Percentiles rank a stretch among this genome's conserved stretches.
These are phyloP conservation scores for Antennarius maculatus DNA, from an alignment of 2,797 vertebrate species.

Conservation along the genomic window DNA sequence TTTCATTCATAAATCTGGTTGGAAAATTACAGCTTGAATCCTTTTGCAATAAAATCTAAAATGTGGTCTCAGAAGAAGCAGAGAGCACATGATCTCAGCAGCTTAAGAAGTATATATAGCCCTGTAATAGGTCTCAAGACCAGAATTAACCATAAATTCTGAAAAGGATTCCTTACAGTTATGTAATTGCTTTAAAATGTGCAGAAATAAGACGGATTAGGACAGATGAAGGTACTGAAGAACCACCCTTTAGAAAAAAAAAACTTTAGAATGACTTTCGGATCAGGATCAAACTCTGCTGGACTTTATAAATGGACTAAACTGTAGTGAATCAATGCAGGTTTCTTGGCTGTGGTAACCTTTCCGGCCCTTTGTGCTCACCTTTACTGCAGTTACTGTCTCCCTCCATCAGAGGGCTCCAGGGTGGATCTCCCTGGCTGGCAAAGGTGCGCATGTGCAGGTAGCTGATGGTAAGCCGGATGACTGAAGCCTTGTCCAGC, in stretches of 20 bases:
- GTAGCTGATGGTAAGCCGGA: slow-evolving; percentile 92
- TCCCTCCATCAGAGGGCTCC: slow-evolving; percentile 83
- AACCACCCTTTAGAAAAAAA: neutral
- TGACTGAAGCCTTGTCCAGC: slow-evolving; percentile 92
- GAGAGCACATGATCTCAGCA: neutral
- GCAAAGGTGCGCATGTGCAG: slow-evolving; percentile 92
- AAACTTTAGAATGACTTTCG: neutral
- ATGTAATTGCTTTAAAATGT: neutral
- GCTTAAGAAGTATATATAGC: neutral
- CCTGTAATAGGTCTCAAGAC: neutral
- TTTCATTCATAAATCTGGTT: slow-evolving; percentile 1
- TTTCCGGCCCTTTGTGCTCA: slow-evolving; percentile 49
- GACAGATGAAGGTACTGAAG: neutral
- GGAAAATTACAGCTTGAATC: slow-evolving; percentile 1
- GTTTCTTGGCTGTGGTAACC: neutral
- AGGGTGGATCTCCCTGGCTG: slow-evolving; percentile 88
- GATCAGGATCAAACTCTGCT: neutral
- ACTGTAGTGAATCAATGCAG: neutral
- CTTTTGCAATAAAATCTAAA: slow-evolving; percentile 8
- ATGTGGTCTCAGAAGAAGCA: neutral
- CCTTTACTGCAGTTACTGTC: slow-evolving; percentile 83
- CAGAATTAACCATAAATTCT: too few species aligned
- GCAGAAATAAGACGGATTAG: neutral
- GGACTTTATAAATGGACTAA: neutral
- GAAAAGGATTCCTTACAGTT: neutral